Base-by-base conservation (phyloP, 2,888 invertebrate species). In the Andrena haemorrhoa region DNA sequence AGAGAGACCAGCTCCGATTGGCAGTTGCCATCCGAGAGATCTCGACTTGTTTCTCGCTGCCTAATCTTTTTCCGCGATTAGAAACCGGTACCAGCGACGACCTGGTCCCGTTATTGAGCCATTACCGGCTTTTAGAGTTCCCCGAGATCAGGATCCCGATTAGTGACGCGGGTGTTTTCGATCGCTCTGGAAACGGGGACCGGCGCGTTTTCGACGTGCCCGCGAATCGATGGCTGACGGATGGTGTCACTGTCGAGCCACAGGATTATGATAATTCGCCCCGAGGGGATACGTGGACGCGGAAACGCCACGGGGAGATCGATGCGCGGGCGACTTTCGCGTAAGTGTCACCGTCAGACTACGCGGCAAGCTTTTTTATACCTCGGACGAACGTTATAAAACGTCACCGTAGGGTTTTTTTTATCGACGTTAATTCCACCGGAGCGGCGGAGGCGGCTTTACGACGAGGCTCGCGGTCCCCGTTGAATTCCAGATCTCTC, bases 381-480 rank as follows among this genome's bases (percentile, higher is more conserved):
- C 29, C 53, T n/a, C 35, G 49, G 12, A 10, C 56, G 56, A 60
- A 53, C 51, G 70, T 71, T 72, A 47, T 68, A 68, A 64, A 74
- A 73, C 47, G 68, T 33, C 63, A 64, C 60, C 63, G 26, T 41
- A 72, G 61, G 23, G 66, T 82, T 89, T 87, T 71, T 84, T 89
- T 88, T 88, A 89, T 88, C 85, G 75, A 82, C 75, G 82, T 87
- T 89, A 89, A 89, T 89, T 80, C 80, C 77, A 60, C 49, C 70
- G 70, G 77, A 84, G 74, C 66, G 73, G 74, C 74, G 70, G 72
- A 3, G 31, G 78, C 68, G 61, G 26, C 79, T 88, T 87, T 83
- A 88, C 83, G 88, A 83, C 65, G 68, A 58, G 63, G 35, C 65
- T 70, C 69, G 74, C 60, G 61, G 58, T 53, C 16, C 35, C 26